Evolutionary conservation across 2,888 invertebrate genomes (phyloP).

Genomic region (Acrobasis repandana): DNA sequence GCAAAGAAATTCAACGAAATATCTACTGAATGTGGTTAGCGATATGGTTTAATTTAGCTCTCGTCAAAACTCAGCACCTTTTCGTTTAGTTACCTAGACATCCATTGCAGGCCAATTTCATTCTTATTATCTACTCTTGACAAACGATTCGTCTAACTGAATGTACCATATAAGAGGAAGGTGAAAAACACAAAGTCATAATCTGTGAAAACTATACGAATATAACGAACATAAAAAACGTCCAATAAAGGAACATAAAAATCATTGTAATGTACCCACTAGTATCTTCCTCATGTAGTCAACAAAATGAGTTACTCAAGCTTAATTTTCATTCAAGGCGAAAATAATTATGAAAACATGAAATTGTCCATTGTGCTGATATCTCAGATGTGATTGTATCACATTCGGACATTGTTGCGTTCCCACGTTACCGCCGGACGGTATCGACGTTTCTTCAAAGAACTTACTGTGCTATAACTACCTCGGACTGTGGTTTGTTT

Average conservation of each 20-base stretch:
- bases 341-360: constrained; percentile 31
- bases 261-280: not conserved
- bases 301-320: not conserved
- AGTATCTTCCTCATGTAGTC: constrained; percentile 9
- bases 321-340: constrained; percentile 31
- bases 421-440: constrained; percentile 7
- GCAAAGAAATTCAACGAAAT: too few relatives aligned
- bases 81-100: too few relatives aligned
- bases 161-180: too few relatives aligned
- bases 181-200: not conserved
- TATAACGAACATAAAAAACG: not conserved
- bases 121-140: too few relatives aligned
- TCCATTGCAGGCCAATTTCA: too few relatives aligned
- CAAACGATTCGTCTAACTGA: too few relatives aligned
- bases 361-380: constrained; percentile 20
- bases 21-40: too few relatives aligned
- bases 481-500: not conserved
- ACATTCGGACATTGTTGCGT: constrained; percentile 27
- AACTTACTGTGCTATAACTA: not conserved
- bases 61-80: too few relatives aligned
- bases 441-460: constrained; percentile 4
- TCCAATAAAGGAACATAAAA: not conserved
- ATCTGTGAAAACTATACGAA: not conserved
- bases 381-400: constrained; percentile 9
- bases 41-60: too few relatives aligned